Evolutionary conservation across 2,888 invertebrate species (phyloP), one percentile per base, ranked within the genome.

Genomic region (Sarcophaga rosellei): DNA sequence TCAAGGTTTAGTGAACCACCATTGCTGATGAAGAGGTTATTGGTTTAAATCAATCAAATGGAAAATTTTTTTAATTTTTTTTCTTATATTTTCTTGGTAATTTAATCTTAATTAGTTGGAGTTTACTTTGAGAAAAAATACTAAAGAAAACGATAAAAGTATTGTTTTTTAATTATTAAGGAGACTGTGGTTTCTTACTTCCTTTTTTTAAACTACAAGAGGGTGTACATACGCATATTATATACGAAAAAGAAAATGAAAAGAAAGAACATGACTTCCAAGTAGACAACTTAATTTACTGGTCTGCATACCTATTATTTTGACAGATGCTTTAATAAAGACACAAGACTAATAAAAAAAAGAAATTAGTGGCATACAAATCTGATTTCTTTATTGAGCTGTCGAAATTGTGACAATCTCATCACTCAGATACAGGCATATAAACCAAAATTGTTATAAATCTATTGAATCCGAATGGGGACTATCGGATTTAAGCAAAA

Each of bases 141-240:
- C 17, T 65, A 72, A 47, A 21, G 12, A 21, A 45, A n/a, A 68
- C n/a, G 10, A 21, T 45, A 23, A 10, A 63, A 68, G 35, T 35
- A 35, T 35, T 6, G 5, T 35, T 35, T 35, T 35, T 35, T 35
- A 68, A 68, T 35, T 17, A 61, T 61, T 66, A 73, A 12, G 70
- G 66, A 83, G 81, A 78, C 84, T 86, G 86, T 78, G 86, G 86
- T 86, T 53, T 86, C 61, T 70, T 75, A 75, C 84, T 86, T 81
- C 86, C 84, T 86, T 78, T 47, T 5, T 4, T 53, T 53, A 53
- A 53, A 53, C 12, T 15, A 53, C 12, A 59, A 69, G 63, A 59
- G 74, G 66, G 53, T 78, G 70, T 68, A 23, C 65, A 12, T 6
- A 4, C 44, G 45, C 3, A 10, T 20, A 4, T 10, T 6, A 6